These are phyloP conservation scores for Zalophus californianus DNA, from an alignment of 2,797 vertebrate genomes.

Conservation along the genomic window DNA sequence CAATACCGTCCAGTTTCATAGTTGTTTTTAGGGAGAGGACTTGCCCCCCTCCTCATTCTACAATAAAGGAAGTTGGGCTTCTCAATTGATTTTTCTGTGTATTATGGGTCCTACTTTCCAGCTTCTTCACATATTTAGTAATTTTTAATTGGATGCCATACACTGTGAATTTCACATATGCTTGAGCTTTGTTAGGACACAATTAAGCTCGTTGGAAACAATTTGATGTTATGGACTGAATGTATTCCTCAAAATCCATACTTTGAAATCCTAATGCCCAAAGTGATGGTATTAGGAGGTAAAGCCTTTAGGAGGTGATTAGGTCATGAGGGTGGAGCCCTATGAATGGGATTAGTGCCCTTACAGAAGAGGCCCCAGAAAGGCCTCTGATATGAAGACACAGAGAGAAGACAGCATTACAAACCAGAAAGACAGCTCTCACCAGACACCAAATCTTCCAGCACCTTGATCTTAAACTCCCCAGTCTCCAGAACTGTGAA, in stretches of 20 bases:
- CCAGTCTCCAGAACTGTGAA: neutral
- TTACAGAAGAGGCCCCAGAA: neutral
- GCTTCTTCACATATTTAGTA: neutral
- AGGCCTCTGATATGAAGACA: neutral
- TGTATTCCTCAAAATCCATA: neutral
- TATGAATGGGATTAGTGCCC: neutral
- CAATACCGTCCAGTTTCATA: neutral
- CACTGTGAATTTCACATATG: neutral
- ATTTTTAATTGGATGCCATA: conserved; percentile 41
- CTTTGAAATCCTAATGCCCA: neutral
- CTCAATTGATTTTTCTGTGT: neutral
- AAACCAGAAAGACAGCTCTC: neutral
- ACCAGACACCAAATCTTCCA: neutral
- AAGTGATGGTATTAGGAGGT: neutral
- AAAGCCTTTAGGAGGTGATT: neutral
- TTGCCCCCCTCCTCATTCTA: neutral
- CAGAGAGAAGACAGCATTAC: neutral
- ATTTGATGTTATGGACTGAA: neutral
- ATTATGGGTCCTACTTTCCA: neutral
- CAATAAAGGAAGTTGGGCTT: neutral
- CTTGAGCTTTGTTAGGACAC: conserved; percentile 21
- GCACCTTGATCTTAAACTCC: neutral
- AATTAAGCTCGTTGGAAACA: neutral
- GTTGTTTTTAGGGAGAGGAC: neutral
- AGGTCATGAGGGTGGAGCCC: neutral